Evolutionary conservation across 1,140 invertebrate species (phyloP).

Genomic region (Drosophila santomea): DNA sequence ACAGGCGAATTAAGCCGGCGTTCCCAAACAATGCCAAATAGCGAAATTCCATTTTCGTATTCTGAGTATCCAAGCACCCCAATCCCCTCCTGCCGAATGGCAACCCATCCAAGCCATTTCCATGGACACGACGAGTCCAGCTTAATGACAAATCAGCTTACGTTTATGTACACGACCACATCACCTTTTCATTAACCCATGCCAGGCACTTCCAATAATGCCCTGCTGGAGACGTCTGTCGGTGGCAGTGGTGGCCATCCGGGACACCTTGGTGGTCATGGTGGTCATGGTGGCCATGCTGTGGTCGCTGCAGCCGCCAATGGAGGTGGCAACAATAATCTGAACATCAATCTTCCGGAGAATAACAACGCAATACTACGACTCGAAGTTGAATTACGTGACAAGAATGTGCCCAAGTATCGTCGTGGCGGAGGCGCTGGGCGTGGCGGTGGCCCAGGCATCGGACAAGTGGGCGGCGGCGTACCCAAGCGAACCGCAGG

Average conservation of each 20-base stretch:
- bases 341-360: slow-evolving; percentile 84
- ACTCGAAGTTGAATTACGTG: slow-evolving; percentile 85
- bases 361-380: slow-evolving; percentile 83
- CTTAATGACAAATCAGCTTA: slow-evolving; percentile 40
- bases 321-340: slow-evolving; percentile 80
- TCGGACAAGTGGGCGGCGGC: slow-evolving; percentile 34
- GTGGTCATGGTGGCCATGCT: slow-evolving; percentile 3
- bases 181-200: slow-evolving; percentile 68
- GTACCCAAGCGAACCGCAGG: slow-evolving; percentile 16
- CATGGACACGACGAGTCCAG: slow-evolving; percentile 2
- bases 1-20: not conserved
- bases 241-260: slow-evolving; percentile 22
- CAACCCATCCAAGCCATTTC: too few species aligned
- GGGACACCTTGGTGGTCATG: slow-evolving; percentile 16
- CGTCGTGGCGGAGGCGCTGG: slow-evolving; percentile 52
- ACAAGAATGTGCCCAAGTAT: slow-evolving; percentile 84
- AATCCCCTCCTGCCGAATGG: slow-evolving; percentile 10
- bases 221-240: slow-evolving; percentile 28
- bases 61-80: not conserved
- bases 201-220: slow-evolving; percentile 72
- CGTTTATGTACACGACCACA: slow-evolving; percentile 39
- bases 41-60: slow-evolving; percentile 22
- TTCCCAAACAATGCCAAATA: slow-evolving; percentile 6
- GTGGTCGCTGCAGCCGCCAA: slow-evolving; percentile 20
- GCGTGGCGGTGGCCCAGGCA: slow-evolving; percentile 40